Evolutionary conservation across 2,797 vertebrate genomes (phyloP).

Genomic region (Chlorospingus flavigularis): DNA sequence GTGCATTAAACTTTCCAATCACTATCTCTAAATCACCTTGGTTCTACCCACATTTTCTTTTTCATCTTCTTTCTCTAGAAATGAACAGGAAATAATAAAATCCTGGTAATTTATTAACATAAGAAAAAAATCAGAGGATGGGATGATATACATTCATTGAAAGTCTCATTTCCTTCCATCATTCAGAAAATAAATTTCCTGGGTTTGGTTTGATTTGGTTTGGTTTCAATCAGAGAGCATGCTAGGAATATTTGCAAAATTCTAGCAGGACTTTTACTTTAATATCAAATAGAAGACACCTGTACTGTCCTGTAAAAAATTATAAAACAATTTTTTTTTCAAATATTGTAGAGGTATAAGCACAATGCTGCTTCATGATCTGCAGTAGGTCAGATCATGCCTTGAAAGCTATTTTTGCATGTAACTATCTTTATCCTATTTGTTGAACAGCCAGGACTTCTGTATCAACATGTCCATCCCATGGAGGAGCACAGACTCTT

Average conservation of each 20-base stretch:
- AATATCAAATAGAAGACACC: background rate
- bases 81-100: constrained; percentile 3
- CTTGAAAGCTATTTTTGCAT: background rate
- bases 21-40: background rate
- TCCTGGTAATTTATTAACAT: background rate
- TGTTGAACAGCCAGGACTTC: background rate
- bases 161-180: background rate
- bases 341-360: background rate
- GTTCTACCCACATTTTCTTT: background rate
- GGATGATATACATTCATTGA: background rate
- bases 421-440: background rate
- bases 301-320: background rate
- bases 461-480: rapidly evolving
- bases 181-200: background rate
- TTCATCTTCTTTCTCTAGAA: background rate
- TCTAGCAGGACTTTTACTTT: background rate
- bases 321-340: background rate
- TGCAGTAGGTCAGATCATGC: background rate
- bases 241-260: background rate
- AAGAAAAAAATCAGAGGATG: background rate
- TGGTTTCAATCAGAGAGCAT: background rate
- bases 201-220: background rate
- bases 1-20: background rate
- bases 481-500: background rate
- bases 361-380: background rate